Evolutionary conservation across 2,797 vertebrate species (phyloP), one percentile per base, ranked within the genome.

Genomic region (Oreortyx pictus): DNA sequence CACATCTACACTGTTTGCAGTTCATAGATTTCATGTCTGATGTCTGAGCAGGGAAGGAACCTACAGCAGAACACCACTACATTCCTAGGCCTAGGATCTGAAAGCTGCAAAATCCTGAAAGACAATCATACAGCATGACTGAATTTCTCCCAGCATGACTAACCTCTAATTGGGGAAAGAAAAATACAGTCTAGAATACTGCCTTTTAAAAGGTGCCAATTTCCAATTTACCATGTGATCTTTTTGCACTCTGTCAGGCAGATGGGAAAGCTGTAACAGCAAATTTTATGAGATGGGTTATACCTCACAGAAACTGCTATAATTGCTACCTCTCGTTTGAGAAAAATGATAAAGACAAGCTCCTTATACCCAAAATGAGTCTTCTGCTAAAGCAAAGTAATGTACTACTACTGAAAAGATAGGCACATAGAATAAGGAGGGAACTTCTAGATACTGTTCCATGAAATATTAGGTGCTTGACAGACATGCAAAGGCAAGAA

Each of bases 321-420:
- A 93, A 91, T 88, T 83, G 71, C 74, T 77, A 88, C 41, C 27
- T 14, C 49, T 71, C 4, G 4, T 74, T 84, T 90, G 61, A 83
- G 62, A 83, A 90, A 79, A 92, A 83, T 14, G 16, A 65, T 54
- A 41, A 77, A 86, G 80, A 73, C 47, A 82, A 89, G 73, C n/a
- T 88, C 47, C 46, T 81, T 43, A 66, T 8, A 29, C 41, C 78
- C 76, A 72, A 85, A 72, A 16, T 74, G 52, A 13, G 77, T 85
- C 25, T 81, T 68, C 50, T 31, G 72, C 50, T 23, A 54, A 74
- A 86, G 86, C 22, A 89, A 74, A 89, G 49, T 25, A 31, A 68
- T 37, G 41, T 49, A 31, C 41, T 82, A 35, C 72, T 68, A 68
- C 49, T 65, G 75, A 72, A 92, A 65, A 82, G 37, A 74, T 6